A percentile compares a stretch with the other conserved stretches of the same genome.
Evolutionary conservation across 2,797 vertebrate species (phyloP).

Genomic region (Scolopax bukidnonensis): DNA sequence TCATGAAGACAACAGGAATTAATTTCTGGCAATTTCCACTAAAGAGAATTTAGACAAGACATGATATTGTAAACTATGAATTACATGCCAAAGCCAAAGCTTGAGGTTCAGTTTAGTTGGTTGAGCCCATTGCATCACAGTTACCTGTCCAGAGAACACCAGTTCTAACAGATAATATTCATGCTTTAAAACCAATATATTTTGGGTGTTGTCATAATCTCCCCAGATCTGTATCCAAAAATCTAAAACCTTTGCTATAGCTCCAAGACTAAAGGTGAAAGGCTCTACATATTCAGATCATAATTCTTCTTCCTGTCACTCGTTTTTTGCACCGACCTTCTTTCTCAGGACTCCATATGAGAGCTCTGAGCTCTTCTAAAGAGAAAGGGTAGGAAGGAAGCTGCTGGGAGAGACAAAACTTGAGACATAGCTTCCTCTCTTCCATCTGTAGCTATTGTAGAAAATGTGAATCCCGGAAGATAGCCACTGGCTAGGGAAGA

Average conservation of each 20-base stretch:
- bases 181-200: neutral
- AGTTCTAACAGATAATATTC: neutral
- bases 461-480: neutral
- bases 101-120: neutral
- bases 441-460: neutral
- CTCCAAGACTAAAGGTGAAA: neutral
- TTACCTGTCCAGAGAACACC: neutral
- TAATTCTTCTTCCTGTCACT: neutral
- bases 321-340: neutral
- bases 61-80: neutral
- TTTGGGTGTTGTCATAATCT: neutral
- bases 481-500: neutral
- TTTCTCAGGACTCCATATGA: neutral
- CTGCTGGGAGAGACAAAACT: neutral
- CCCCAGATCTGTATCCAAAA: neutral
- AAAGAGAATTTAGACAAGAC: neutral
- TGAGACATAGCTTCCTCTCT: neutral
- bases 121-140: neutral
- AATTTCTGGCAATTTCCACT: neutral
- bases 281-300: neutral
- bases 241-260: neutral
- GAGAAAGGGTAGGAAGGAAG: neutral
- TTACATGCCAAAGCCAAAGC: neutral
- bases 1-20: neutral
- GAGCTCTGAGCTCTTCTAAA: neutral